Conservation (phyloP, 2,113 vertebrate genomes). For the Laterallus jamaicensis region DNA sequence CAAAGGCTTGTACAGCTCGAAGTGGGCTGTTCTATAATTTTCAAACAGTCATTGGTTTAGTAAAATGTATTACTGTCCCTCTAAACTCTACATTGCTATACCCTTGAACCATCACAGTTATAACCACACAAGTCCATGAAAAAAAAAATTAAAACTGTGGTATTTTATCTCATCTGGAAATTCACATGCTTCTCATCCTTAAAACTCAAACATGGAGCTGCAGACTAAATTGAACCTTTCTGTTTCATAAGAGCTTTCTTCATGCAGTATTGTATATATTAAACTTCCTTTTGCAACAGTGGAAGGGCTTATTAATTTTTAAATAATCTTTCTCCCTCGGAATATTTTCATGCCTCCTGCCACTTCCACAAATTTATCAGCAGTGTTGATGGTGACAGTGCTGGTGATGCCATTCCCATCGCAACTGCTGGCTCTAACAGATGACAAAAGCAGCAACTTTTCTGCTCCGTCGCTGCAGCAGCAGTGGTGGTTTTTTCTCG, state of each 20-base stretch:
- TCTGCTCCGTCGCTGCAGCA: constrained; percentile 21
- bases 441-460: constrained; percentile 35
- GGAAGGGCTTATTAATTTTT: constrained; percentile 9
- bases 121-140: background rate
- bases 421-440: background rate
- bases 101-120: background rate
- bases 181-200: background rate
- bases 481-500: background rate
- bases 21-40: fast-evolving
- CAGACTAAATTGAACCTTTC: background rate
- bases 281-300: background rate
- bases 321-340: background rate
- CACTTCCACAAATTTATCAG: background rate
- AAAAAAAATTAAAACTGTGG: background rate
- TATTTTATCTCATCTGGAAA: background rate
- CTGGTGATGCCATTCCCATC: background rate
- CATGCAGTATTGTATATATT: background rate
- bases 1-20: background rate
- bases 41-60: background rate
- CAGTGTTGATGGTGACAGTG: background rate
- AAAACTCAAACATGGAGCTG: background rate
- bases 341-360: background rate
- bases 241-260: background rate
- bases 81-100: background rate
- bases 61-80: background rate